Percentiles rank a stretch among this genome's conserved stretches.
Evolutionary conservation across 2,797 vertebrate species (phyloP).

Genomic region (Aldrovandia affinis): DNA sequence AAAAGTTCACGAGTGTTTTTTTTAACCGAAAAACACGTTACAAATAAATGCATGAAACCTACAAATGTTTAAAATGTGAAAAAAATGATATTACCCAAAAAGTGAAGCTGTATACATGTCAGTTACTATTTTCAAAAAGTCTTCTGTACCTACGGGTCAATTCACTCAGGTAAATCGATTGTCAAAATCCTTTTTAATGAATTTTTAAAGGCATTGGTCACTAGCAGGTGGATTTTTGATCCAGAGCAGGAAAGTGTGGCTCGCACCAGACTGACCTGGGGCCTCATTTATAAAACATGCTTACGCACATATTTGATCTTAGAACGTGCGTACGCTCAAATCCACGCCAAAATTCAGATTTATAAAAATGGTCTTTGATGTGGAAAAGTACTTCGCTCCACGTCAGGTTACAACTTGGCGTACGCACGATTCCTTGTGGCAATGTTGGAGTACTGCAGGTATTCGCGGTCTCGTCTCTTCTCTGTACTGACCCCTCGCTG

Average conservation of each 20-base stretch:
- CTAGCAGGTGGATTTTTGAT: background rate
- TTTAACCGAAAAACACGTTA: background rate
- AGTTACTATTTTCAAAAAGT: background rate
- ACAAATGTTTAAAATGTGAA: background rate
- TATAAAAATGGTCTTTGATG: no score
- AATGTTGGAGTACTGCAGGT: no score
- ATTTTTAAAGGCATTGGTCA: background rate
- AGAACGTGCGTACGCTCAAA: no score
- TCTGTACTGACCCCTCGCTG: no score
- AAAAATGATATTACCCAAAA: background rate
- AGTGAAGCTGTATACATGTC: background rate
- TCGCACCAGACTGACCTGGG: no score
- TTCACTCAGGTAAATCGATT: background rate
- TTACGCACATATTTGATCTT: no score
- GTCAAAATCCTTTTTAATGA: background rate
- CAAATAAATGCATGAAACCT: background rate
- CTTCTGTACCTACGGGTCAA: background rate
- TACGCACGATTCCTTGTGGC: no score
- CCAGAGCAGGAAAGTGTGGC: background rate
- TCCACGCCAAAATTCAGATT: no score
- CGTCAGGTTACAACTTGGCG: no score
- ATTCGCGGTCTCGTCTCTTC: no score
- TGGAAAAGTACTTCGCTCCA: no score
- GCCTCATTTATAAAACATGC: no score
- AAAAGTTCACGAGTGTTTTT: background rate